Conservation (phyloP, 2,797 vertebrate genomes). For the Coracias cyanogaster region DNA sequence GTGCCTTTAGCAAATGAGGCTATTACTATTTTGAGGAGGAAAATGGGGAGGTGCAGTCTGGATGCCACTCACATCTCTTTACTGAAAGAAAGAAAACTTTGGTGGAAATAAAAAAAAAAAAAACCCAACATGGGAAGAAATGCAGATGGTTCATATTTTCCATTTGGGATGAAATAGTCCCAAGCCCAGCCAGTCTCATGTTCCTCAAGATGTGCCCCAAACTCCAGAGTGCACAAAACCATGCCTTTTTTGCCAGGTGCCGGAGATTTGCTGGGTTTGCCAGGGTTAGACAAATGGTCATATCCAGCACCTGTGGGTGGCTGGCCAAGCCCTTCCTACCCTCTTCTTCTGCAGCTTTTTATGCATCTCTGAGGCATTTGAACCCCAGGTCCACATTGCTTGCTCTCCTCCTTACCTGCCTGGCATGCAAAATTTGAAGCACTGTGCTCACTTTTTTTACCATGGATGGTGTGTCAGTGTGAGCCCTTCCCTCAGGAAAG, state of each 20-base stretch:
- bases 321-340: not conserved
- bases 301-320: fast-evolving
- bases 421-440: not conserved
- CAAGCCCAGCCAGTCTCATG: not conserved
- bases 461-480: fast-evolving
- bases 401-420: not conserved
- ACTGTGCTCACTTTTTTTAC: not conserved
- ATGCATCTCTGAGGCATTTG: not conserved
- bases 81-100: not conserved
- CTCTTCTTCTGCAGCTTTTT: not conserved
- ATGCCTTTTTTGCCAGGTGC: not conserved
- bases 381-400: not conserved
- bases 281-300: not conserved
- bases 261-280: not conserved
- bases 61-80: not conserved
- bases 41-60: constrained; percentile 33
- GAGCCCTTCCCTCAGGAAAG: not conserved
- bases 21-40: constrained; percentile 63
- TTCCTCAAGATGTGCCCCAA: not conserved
- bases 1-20: constrained; percentile 66
- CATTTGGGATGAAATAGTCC: not conserved
- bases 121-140: not conserved
- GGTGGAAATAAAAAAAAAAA: not conserved
- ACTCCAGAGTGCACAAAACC: not conserved
- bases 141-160: not conserved